A percentile compares a stretch with the other conserved stretches of the same genome.
phyloP scores from a whole-genome alignment of 1,140 invertebrate species.

The Anastrepha ludens region DNA sequence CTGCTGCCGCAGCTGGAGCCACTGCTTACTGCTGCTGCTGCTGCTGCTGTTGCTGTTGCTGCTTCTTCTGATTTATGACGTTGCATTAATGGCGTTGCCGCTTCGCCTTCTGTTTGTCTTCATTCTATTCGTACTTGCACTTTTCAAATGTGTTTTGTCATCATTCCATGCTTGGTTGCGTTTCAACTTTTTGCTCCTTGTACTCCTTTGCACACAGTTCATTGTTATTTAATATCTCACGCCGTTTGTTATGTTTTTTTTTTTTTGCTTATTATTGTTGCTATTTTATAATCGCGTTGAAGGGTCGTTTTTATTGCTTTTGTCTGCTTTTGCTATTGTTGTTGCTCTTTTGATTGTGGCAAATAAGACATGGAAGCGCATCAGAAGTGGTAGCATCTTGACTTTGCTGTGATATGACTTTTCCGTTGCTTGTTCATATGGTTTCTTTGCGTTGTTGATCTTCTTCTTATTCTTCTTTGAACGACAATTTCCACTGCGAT shows the following conservation, averaged over 20 bases:
- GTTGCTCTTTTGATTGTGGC: conserved; percentile 39
- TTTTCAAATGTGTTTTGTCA: conserved; percentile 26
- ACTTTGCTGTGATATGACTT: conserved; percentile 25
- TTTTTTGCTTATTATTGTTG: neutral
- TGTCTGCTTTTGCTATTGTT: neutral
- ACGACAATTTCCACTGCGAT: neutral
- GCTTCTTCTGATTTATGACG: conserved; percentile 21
- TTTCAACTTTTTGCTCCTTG: neutral
- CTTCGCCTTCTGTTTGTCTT: neutral
- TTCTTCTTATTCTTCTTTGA: neutral
- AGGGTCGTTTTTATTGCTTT: neutral
- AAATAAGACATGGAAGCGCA: conserved; percentile 8
- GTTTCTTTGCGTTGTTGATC: neutral
- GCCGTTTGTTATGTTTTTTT: neutral
- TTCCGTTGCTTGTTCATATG: neutral
- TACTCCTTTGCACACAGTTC: neutral
- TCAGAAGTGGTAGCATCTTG: conserved; percentile 4
- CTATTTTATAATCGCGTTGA: too few relatives aligned
- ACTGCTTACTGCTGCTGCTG: neutral
- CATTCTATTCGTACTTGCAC: neutral
- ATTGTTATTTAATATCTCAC: conserved; percentile 44
- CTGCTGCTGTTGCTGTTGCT: neutral
- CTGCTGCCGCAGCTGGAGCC: neutral
- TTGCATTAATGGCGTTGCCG: neutral
- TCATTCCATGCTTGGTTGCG: neutral